A percentile compares a stretch with the other conserved stretches of the same genome.
phyloP scores from a whole-genome alignment of 2,888 invertebrate species.

The Drosophila cyrtoloma region DNA sequence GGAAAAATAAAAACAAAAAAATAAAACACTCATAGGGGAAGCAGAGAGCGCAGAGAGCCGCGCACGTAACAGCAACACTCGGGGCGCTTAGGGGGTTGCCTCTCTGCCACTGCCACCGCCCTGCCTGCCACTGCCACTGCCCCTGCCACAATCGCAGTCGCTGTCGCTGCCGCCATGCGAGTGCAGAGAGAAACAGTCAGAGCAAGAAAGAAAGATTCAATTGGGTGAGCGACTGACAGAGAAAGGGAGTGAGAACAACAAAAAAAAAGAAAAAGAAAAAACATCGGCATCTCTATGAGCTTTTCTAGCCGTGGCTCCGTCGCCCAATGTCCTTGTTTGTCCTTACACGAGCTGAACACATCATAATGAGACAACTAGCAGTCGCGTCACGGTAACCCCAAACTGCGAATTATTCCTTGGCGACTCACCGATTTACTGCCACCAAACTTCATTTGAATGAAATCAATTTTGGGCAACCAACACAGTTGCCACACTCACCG shows the following conservation, averaged over 20 bases:
- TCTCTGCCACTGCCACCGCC: background rate
- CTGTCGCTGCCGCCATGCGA: conserved; percentile 49
- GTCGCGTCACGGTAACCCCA: conserved; percentile 51
- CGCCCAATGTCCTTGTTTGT: conserved; percentile 70
- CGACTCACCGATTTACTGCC: conserved; percentile 5
- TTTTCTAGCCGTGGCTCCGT: conserved; percentile 50
- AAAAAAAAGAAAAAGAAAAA: conserved; percentile 3
- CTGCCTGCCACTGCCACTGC: conserved; percentile 2
- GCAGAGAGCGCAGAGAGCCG: conserved; percentile 36
- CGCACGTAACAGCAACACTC: conserved; percentile 22
- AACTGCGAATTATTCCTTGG: conserved; percentile 14
- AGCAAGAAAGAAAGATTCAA: conserved; percentile 9
- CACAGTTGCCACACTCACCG: conserved; percentile 9
- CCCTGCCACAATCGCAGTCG: conserved; percentile 24
- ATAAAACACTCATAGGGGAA: conserved; percentile 63
- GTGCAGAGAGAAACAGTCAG: conserved; percentile 12
- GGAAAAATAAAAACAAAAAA: conserved; percentile 26
- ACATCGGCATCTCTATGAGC: conserved; percentile 32
- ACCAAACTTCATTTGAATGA: conserved; percentile 47
- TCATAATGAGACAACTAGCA: conserved; percentile 75
- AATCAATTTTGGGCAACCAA: conserved; percentile 37
- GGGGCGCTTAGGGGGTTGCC: conserved; percentile 69
- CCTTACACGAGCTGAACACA: conserved; percentile 67
- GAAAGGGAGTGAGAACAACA: conserved; percentile 11
- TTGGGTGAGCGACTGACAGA: conserved; percentile 6